A percentile compares a stretch with the other conserved stretches of the same genome.
Conservation (phyloP, 2,797 vertebrate genomes). For the Vespertilio murinus region DNA sequence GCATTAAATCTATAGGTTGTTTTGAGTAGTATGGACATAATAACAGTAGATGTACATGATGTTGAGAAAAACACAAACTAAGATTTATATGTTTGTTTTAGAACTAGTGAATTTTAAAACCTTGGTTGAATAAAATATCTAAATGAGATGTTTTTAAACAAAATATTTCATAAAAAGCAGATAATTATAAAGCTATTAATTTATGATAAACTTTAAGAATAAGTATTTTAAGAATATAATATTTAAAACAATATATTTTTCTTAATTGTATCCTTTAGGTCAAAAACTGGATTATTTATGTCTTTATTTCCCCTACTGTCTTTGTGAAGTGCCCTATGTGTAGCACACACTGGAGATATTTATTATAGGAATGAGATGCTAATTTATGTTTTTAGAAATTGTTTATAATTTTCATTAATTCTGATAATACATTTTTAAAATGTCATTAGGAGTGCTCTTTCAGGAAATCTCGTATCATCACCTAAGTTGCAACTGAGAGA, state of each 20-base stretch:
- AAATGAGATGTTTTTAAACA: neutral
- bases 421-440: neutral
- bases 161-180: neutral
- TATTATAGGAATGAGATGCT: neutral
- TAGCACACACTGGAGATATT: neutral
- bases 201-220: neutral
- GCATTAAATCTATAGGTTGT: too few relatives aligned
- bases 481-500: too few relatives aligned
- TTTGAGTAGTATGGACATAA: too few relatives aligned
- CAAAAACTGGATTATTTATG: neutral
- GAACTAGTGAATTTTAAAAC: neutral
- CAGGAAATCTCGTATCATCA: neutral
- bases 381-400: neutral
- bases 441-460: neutral
- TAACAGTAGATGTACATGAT: neutral
- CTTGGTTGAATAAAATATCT: neutral
- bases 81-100: neutral
- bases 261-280: neutral
- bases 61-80: neutral
- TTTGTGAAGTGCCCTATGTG: neutral
- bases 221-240: neutral
- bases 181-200: neutral
- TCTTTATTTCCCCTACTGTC: neutral
- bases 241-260: neutral
- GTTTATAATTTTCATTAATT: neutral